These are phyloP conservation scores for Puma concolor DNA, from an alignment of 2,113 vertebrate species.

Conservation along the genomic window DNA sequence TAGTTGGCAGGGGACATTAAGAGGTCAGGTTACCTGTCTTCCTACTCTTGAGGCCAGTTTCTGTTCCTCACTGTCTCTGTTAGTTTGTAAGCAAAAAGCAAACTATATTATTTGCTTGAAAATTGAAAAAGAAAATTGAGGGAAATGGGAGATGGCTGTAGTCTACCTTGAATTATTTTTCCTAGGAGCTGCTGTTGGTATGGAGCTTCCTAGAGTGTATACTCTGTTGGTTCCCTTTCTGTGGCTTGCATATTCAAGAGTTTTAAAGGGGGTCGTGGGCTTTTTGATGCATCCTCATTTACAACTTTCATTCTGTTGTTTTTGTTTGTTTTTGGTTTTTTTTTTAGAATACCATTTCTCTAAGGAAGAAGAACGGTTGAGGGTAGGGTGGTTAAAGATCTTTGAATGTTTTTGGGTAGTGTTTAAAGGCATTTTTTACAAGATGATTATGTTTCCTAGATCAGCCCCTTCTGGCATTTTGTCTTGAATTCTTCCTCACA, in stretches of 20 bases:
- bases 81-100: neutral
- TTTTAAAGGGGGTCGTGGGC: neutral
- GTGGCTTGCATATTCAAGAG: neutral
- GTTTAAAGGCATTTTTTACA: constrained; percentile 47
- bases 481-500: constrained; percentile 42
- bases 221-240: neutral
- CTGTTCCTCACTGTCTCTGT: neutral
- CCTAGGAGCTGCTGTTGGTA: neutral
- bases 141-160: neutral
- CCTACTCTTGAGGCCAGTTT: neutral
- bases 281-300: constrained; percentile 37
- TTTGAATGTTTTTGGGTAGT: constrained; percentile 49
- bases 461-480: neutral
- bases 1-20: neutral
- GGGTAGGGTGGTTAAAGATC: neutral
- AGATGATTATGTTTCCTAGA: constrained; percentile 29
- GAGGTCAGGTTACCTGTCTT: neutral
- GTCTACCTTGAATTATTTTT: neutral
- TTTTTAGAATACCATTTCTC: neutral
- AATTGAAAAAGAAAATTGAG: neutral
- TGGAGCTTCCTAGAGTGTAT: neutral
- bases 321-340: too few species aligned
- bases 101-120: neutral
- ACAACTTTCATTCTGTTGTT: neutral
- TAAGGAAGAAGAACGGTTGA: neutral